These are phyloP conservation scores for Gasterosteus nipponicus DNA, from an alignment of 2,113 vertebrate species.

Conservation along the genomic window DNA sequence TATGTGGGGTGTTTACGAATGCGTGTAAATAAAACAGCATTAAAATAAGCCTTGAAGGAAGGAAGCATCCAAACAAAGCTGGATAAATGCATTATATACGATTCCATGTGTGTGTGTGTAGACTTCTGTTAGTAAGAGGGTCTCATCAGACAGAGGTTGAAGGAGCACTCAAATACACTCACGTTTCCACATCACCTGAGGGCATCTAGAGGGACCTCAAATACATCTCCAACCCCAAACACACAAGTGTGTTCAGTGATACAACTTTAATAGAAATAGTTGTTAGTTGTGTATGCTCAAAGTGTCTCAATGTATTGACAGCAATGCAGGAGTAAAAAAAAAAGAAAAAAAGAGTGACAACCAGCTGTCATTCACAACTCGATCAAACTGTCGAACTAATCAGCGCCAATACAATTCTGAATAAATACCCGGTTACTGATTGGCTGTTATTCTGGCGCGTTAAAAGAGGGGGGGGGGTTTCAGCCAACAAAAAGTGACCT, in stretches of 20 bases:
- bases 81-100: constrained; percentile 56
- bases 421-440: not conserved
- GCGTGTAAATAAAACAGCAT: constrained; percentile 49
- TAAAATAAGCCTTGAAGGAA: constrained; percentile 51
- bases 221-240: constrained; percentile 22
- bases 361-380: no score
- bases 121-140: constrained; percentile 24
- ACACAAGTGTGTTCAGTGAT: not conserved
- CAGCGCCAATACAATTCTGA: no score
- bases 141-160: constrained; percentile 66
- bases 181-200: constrained; percentile 54
- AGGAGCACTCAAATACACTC: constrained; percentile 61
- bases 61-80: constrained; percentile 51
- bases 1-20: constrained; percentile 12
- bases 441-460: not conserved
- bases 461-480: not conserved
- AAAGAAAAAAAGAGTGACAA: no score
- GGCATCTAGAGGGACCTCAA: constrained; percentile 51
- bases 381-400: no score
- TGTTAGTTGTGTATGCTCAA: no score
- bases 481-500: not conserved
- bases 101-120: constrained; percentile 22
- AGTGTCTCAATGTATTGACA: constrained; percentile 1
- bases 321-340: no score
- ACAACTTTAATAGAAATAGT: no score